Evolutionary conservation across 1,140 invertebrate species (phyloP).

Genomic region (Alviniconcha marisindica): DNA sequence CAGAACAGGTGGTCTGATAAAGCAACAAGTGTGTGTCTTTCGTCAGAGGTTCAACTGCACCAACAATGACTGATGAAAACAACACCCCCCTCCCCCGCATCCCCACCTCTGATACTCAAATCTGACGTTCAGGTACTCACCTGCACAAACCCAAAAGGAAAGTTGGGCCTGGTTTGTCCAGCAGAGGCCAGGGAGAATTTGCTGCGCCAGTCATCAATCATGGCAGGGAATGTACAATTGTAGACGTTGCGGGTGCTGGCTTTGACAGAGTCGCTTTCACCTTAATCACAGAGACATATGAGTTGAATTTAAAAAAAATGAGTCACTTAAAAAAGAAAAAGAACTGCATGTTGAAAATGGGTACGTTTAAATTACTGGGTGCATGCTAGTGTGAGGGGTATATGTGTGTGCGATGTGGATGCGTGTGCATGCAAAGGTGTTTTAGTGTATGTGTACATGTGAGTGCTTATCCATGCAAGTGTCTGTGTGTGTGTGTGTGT

Average conservation of each 20-base stretch:
- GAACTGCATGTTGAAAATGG: too few species aligned
- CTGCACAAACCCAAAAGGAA: conserved; percentile 71
- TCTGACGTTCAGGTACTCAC: conserved; percentile 27
- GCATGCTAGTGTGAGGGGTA: too few species aligned
- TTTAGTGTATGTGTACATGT: neutral
- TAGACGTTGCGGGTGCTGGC: conserved; percentile 46
- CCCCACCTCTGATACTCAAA: too few species aligned
- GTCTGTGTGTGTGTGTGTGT: conserved; percentile 20
- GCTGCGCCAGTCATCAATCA: conserved; percentile 64
- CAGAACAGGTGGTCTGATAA: too few species aligned
- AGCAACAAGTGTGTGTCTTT: too few species aligned
- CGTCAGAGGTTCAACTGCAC: too few species aligned
- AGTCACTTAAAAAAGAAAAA: too few species aligned
- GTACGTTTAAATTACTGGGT: too few species aligned
- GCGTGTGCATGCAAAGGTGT: neutral
- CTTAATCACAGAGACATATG: too few species aligned
- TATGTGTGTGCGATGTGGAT: neutral
- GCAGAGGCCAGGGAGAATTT: conserved; percentile 54
- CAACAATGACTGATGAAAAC: too few species aligned
- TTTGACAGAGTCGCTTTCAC: conserved; percentile 53
- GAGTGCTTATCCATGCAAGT: neutral
- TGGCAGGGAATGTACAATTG: conserved; percentile 61
- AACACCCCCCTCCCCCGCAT: too few species aligned
- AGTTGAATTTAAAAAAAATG: too few species aligned
- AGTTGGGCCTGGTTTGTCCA: conserved; percentile 52